Evolutionary conservation across 2,113 vertebrate genomes (phyloP).

Genomic region (Chionis minor): DNA sequence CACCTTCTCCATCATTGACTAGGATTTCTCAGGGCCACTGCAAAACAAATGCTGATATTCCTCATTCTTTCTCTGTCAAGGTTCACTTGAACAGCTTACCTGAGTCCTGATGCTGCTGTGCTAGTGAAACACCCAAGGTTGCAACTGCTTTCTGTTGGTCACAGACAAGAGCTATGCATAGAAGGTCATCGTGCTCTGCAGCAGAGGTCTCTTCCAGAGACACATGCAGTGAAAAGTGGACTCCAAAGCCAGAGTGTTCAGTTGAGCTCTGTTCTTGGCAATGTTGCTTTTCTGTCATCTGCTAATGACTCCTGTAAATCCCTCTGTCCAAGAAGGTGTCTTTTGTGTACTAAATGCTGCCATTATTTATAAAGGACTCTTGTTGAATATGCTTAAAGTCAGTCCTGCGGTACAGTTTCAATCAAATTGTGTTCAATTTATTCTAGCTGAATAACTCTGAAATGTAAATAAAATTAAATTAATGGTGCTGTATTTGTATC

Average conservation of each 20-base stretch:
- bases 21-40: background rate
- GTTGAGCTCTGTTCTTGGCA: background rate
- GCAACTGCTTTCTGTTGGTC: background rate
- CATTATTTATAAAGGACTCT: slow-evolving; percentile 53
- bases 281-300: background rate
- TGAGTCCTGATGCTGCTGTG: background rate
- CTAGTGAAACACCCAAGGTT: background rate
- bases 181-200: background rate
- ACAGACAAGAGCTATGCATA: background rate
- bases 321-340: slow-evolving; percentile 12
- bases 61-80: background rate
- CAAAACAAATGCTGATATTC: background rate
- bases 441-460: slow-evolving; percentile 73
- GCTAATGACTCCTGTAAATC: slow-evolving; percentile 18
- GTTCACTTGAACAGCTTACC: background rate
- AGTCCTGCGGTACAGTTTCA: slow-evolving; percentile 73
- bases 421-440: slow-evolving; percentile 72
- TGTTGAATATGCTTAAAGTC: slow-evolving; percentile 55
- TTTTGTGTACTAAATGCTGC: slow-evolving; percentile 51
- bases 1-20: background rate
- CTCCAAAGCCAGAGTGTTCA: background rate
- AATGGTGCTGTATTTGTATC: slow-evolving; percentile 68
- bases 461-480: slow-evolving; percentile 80
- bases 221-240: background rate
- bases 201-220: background rate